Base-by-base conservation (phyloP, 2,888 invertebrate species). In the Standfussiana lucernea region DNA sequence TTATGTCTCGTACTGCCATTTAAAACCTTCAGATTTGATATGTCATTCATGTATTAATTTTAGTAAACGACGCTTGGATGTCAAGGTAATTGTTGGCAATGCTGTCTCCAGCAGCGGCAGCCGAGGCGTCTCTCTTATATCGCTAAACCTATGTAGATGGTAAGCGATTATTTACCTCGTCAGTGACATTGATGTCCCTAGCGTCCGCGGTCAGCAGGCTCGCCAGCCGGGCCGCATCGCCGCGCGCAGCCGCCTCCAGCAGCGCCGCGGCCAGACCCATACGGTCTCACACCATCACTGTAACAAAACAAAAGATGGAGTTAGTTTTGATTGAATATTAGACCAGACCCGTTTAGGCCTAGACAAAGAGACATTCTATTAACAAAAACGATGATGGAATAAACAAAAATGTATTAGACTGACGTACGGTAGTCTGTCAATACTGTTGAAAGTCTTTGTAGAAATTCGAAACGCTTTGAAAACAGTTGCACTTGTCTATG, bases 181-280 rank as follows among this genome's bases (percentile, higher is more conserved):
- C 99, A 88, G 98, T 97, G 80, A 97, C 97, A 93, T 98, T 97
- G 88, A 98, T 97, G 87, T 97, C 97, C 62, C 97, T 97, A 28
- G 98, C 97, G 90, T 97, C 97, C 84, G 98, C 97, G 85, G 98
- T 95, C 90, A 99, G 97, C 85, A 98, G 94, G 88, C 97, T 97
- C 83, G 98, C 97, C 88, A 98, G 97, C 88, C 98, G 98, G 90
- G 98, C 97, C 94, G 98, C 98, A 87, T 99, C 99, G 93, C 98
- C 98, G 89, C 98, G 98, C 87, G 98, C 98, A 85, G 98, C 98
- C 91, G 98, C 97, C 93, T 98, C 98, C 88, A 90, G 98, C 97
- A 92, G 98, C 98, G 96, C 98, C 97, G 85, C 98, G 98, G 90
- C 98, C 97, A 88, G 94, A 93, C 95, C 97, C 97, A 94, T 97